phyloP scores from a whole-genome alignment of 2,797 vertebrate genomes.

The Labeo calbasu region DNA sequence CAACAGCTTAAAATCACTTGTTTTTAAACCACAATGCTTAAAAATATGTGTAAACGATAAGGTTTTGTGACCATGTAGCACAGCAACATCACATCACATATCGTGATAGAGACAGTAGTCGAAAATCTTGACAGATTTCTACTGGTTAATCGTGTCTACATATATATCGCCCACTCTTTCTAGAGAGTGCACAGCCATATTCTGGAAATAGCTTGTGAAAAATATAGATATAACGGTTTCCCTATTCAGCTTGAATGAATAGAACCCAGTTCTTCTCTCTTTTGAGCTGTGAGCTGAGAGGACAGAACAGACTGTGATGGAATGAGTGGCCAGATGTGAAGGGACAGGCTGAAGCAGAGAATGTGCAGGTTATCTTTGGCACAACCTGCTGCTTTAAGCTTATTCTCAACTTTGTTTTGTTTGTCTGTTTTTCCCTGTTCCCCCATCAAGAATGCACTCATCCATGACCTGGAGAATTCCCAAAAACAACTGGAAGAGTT shows the following conservation, averaged over 20 bases:
- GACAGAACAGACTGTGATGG: not conserved
- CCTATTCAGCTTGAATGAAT: not conserved
- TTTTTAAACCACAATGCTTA: too few relatives aligned
- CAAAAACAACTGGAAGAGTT: slow-evolving; percentile 94
- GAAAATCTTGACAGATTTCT: too few relatives aligned
- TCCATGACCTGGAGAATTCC: slow-evolving; percentile 92
- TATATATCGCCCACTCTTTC: not conserved
- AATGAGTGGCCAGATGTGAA: slow-evolving; percentile 2
- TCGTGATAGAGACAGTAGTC: too few relatives aligned
- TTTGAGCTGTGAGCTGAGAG: not conserved
- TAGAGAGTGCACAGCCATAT: not conserved
- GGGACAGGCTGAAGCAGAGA: slow-evolving; percentile 16
- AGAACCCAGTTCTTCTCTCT: not conserved
- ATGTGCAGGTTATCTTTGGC: not conserved
- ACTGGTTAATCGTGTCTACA: too few relatives aligned
- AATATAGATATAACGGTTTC: not conserved
- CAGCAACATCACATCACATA: too few relatives aligned
- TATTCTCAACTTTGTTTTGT: slow-evolving; percentile 24
- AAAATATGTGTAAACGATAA: too few relatives aligned
- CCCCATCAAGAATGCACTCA: slow-evolving; percentile 85
- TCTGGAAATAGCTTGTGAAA: slow-evolving; percentile 1
- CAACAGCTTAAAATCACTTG: too few relatives aligned
- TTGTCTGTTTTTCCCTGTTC: not conserved
- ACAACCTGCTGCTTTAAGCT: slow-evolving; percentile 6
- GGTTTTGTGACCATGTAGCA: too few relatives aligned